These are phyloP conservation scores for Charanyca ferruginea DNA, from an alignment of 2,888 invertebrate genomes.

Conservation along the genomic window DNA sequence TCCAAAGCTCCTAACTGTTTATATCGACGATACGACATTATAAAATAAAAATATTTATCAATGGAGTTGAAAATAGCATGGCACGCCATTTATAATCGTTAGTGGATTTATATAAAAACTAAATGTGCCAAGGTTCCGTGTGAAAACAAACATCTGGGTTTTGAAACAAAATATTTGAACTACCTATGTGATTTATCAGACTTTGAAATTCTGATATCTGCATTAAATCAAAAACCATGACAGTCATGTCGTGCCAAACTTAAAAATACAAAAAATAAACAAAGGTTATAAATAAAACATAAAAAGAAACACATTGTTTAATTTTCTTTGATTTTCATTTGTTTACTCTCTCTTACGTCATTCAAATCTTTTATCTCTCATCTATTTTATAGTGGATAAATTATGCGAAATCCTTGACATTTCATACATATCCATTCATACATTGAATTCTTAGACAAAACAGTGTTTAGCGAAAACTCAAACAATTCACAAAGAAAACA, in stretches of 20 bases:
- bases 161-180: slow-evolving; percentile 25
- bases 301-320: not conserved
- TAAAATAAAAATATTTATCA: slow-evolving; percentile 31
- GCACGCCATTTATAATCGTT: slow-evolving; percentile 35
- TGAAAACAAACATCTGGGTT: slow-evolving; percentile 38
- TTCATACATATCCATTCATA: slow-evolving; percentile 41
- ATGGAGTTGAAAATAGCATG: slow-evolving; percentile 22
- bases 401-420: slow-evolving; percentile 39
- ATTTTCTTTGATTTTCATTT: slow-evolving; percentile 21
- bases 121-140: slow-evolving; percentile 57
- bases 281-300: not conserved
- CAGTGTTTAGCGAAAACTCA: slow-evolving; percentile 25
- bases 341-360: slow-evolving; percentile 13
- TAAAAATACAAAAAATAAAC: slow-evolving; percentile 6
- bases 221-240: slow-evolving; percentile 1
- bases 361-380: too few relatives aligned
- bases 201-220: slow-evolving; percentile 8
- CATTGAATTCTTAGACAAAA: slow-evolving; percentile 49
- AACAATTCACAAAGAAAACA: slow-evolving; percentile 44
- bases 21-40: not conserved
- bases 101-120: slow-evolving; percentile 34
- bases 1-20: not conserved
- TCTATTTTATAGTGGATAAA: slow-evolving; percentile 15
- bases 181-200: slow-evolving; percentile 9
- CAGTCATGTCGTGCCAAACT: not conserved